A percentile compares a stretch with the other conserved stretches of the same genome.
phyloP scores from a whole-genome alignment of 1,140 invertebrate species.

The Condylostylus longicornis region DNA sequence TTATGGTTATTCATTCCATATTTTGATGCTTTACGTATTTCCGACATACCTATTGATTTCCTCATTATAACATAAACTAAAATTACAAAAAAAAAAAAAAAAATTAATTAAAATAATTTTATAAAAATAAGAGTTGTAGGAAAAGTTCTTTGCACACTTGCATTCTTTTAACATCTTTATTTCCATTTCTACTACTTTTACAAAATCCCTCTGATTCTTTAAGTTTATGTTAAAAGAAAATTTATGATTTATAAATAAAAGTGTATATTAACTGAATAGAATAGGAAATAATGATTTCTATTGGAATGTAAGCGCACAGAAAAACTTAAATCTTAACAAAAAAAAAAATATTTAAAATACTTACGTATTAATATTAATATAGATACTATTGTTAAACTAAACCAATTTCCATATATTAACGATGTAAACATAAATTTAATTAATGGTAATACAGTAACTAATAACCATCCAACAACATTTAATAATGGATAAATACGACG shows the following conservation, averaged over 20 bases:
- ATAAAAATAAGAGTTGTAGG: background rate
- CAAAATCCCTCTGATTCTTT: slow-evolving; percentile 25
- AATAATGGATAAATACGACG: slow-evolving; percentile 50
- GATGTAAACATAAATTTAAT: slow-evolving; percentile 51
- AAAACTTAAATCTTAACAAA: too few relatives aligned
- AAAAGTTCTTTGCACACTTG: slow-evolving; percentile 2
- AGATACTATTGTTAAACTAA: slow-evolving; percentile 51
- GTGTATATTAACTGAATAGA: too few relatives aligned
- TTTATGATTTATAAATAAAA: slow-evolving; percentile 5
- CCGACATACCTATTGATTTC: slow-evolving; percentile 65
- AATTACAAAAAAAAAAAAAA: slow-evolving; percentile 30
- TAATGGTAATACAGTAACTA: slow-evolving; percentile 52
- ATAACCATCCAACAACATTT: slow-evolving; percentile 55
- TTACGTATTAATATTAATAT: slow-evolving; percentile 56
- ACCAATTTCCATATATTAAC: slow-evolving; percentile 52
- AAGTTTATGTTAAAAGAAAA: slow-evolving; percentile 26
- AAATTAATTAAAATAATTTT: slow-evolving; percentile 1
- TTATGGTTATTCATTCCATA: slow-evolving; percentile 48
- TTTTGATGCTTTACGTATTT: slow-evolving; percentile 65
- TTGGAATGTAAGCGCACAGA: too few relatives aligned
- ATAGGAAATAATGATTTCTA: too few relatives aligned
- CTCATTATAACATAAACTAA: slow-evolving; percentile 62
- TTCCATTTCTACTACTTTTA: slow-evolving; percentile 17
- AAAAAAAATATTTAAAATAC: slow-evolving; percentile 27
- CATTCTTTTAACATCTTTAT: slow-evolving; percentile 15